Evolutionary conservation across 2,113 vertebrate species (phyloP).

Genomic region (Proterorhinus semilunaris): DNA sequence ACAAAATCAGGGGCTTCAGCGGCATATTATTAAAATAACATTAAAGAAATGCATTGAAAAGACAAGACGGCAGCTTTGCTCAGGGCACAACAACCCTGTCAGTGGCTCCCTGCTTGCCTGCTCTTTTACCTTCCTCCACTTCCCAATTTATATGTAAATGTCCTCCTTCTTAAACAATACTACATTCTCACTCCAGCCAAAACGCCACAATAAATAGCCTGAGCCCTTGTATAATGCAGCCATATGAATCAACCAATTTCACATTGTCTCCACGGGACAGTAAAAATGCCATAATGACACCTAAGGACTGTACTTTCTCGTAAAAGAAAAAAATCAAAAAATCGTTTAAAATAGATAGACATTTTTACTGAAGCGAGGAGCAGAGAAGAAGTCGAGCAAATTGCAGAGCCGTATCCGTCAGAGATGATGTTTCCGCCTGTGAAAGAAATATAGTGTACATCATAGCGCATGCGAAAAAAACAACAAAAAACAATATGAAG

Average conservation of each 20-base stretch:
- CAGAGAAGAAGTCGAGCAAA: conserved; percentile 10
- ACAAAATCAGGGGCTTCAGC: conserved; percentile 10
- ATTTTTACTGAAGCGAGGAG: conserved; percentile 17
- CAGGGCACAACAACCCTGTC: conserved; percentile 61
- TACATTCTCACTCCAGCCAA: conserved; percentile 65
- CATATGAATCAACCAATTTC: conserved; percentile 59
- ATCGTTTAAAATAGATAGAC: background rate
- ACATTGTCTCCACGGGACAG: conserved; percentile 46
- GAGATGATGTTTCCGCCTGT: conserved; percentile 22
- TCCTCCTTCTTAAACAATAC: conserved; percentile 67
- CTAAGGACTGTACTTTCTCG: conserved; percentile 29
- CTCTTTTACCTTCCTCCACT: conserved; percentile 50
- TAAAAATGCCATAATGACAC: conserved; percentile 49
- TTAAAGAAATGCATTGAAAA: conserved; percentile 32
- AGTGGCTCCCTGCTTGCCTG: conserved; percentile 33
- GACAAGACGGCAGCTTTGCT: conserved; percentile 53
- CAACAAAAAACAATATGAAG: background rate
- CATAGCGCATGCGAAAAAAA: background rate
- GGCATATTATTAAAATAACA: conserved; percentile 18
- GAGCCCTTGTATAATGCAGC: conserved; percentile 51
- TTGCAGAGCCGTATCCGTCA: conserved; percentile 3
- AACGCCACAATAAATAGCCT: conserved; percentile 62
- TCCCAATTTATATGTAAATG: conserved; percentile 83
- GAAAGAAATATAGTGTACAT: background rate
- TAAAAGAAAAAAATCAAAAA: conserved; percentile 7